A percentile compares a stretch with the other conserved stretches of the same genome.
These are phyloP conservation scores for Argyrosomus japonicus DNA, from an alignment of 2,113 vertebrate species.

Conservation along the genomic window DNA sequence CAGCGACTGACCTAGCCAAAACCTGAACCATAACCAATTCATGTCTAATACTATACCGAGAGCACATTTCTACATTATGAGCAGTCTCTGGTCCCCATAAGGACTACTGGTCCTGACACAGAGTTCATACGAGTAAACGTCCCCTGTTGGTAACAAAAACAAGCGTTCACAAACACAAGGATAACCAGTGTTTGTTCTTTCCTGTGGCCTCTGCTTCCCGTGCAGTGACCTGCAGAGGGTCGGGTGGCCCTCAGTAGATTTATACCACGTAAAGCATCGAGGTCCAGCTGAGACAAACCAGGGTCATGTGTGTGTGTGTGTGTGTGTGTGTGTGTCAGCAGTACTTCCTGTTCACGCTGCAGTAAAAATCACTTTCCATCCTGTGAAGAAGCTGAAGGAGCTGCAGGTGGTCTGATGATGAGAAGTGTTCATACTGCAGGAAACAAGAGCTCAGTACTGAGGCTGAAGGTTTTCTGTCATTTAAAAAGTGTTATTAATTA, in stretches of 20 bases:
- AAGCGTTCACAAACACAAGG: neutral
- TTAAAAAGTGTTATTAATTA: no score
- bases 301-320: constrained; percentile 11
- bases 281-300: constrained; percentile 39
- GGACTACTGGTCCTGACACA: no score
- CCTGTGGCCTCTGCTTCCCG: constrained; percentile 36
- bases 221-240: constrained; percentile 25
- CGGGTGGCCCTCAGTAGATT: constrained; percentile 47
- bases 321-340: constrained; percentile 10
- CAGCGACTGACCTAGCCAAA: no score
- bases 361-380: constrained; percentile 3
- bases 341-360: constrained; percentile 1
- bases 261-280: constrained; percentile 18
- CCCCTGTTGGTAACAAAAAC: no score
- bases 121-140: no score
- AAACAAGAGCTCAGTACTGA: no score
- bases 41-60: no score
- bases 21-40: no score
- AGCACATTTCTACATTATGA: no score
- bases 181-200: constrained; percentile 17
- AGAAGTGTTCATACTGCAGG: no score
- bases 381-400: neutral
- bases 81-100: no score
- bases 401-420: neutral
- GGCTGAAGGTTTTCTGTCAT: no score